These are phyloP conservation scores for Corythucha ciliata DNA, from an alignment of 2,888 invertebrate species.

Conservation along the genomic window DNA sequence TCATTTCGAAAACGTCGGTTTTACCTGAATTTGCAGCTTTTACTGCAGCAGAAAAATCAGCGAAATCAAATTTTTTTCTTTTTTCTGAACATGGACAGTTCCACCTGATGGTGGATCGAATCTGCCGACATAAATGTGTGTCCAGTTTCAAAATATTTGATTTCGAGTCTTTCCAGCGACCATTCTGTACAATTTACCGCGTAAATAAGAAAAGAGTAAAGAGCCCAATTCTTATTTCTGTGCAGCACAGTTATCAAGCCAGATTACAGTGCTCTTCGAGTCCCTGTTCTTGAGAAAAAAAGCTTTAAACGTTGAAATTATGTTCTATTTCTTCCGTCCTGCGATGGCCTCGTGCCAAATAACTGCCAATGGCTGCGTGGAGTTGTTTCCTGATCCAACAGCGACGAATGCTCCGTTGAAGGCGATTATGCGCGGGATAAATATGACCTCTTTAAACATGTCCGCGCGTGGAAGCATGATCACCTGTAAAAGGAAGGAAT, in stretches of 20 bases:
- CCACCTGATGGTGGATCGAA: slow-evolving; percentile 36
- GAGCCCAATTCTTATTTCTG: slow-evolving; percentile 16
- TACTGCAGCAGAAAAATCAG: background rate
- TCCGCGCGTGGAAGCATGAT: slow-evolving; percentile 36
- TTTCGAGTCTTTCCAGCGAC: slow-evolving; percentile 12
- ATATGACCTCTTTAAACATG: slow-evolving; percentile 32
- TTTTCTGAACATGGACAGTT: slow-evolving; percentile 7
- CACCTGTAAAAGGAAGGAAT: background rate
- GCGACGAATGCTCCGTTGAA: slow-evolving; percentile 26
- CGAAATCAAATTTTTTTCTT: slow-evolving; percentile 6
- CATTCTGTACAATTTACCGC: slow-evolving; percentile 25
- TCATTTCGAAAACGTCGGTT: slow-evolving; percentile 4
- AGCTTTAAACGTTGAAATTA: slow-evolving; percentile 28
- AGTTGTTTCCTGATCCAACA: slow-evolving; percentile 11
- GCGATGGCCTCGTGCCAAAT: slow-evolving; percentile 30
- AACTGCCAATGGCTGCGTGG: slow-evolving; percentile 4
- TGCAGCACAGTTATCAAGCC: slow-evolving; percentile 27
- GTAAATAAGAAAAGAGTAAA: slow-evolving; percentile 29
- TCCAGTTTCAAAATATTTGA: slow-evolving; percentile 35
- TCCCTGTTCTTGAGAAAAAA: slow-evolving; percentile 28
- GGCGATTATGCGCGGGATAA: slow-evolving; percentile 30
- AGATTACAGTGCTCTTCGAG: slow-evolving; percentile 27
- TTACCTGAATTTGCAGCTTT: slow-evolving; percentile 6
- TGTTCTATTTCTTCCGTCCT: slow-evolving; percentile 22
- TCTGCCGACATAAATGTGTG: slow-evolving; percentile 39